Evolutionary conservation across 2,888 invertebrate genomes (phyloP).

Genomic region (Leptinotarsa juncta): DNA sequence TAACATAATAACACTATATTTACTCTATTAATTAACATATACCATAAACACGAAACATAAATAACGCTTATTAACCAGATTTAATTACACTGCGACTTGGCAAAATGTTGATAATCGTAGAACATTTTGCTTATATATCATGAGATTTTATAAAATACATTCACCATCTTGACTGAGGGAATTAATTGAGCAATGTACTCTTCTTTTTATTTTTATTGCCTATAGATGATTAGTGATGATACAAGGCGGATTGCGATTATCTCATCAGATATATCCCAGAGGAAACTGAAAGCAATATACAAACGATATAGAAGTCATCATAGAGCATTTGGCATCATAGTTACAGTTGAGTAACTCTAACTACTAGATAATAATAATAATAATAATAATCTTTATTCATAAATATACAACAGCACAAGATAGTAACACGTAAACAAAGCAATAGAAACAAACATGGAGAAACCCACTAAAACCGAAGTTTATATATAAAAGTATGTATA

Average conservation of each 20-base stretch:
- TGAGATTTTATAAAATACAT: constrained; percentile 3
- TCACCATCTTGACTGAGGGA: neutral
- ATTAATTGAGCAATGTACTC: constrained; percentile 8
- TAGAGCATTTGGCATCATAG: no score
- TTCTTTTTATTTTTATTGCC: neutral
- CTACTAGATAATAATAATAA: no score
- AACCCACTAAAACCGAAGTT: no score
- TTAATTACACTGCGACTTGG: constrained; percentile 12
- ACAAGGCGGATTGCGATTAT: neutral
- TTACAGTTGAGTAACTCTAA: no score
- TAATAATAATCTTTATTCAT: no score
- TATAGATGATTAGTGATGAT: neutral
- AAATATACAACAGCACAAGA: no score
- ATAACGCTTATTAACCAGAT: constrained; percentile 16
- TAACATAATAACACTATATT: constrained; percentile 19
- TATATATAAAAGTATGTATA: no score
- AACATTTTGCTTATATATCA: constrained; percentile 5
- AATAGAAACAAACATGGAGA: no score
- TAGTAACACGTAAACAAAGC: no score
- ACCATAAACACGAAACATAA: constrained; percentile 17
- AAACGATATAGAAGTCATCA: no score
- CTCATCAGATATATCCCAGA: neutral
- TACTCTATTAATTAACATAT: constrained; percentile 12
- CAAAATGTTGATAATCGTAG: constrained; percentile 3
- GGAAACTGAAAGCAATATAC: no score